phyloP scores from a whole-genome alignment of 2,113 vertebrate genomes.

The Chauna torquata region DNA sequence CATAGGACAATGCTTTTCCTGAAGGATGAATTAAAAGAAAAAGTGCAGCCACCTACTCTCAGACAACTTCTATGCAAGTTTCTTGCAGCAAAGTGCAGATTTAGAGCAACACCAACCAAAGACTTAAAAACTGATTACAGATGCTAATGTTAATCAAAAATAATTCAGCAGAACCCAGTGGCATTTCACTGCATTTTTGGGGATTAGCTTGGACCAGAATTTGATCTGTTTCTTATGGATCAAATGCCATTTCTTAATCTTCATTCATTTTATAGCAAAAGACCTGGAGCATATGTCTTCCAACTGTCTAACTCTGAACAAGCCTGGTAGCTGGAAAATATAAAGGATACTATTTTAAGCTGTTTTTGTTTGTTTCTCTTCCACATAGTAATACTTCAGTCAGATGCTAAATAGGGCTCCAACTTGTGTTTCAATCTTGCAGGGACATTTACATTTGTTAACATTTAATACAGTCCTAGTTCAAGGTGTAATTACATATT shows the following conservation, averaged over 20 bases:
- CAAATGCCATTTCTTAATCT: neutral
- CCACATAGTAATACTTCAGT: neutral
- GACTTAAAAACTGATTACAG: neutral
- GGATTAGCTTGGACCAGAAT: neutral
- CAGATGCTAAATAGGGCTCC: neutral
- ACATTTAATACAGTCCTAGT: neutral
- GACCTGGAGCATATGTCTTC: neutral
- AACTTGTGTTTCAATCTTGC: neutral
- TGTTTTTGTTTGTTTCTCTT: neutral
- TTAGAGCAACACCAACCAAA: neutral
- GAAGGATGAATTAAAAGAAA: neutral
- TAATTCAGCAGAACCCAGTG: neutral
- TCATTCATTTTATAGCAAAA: neutral
- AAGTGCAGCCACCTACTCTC: neutral
- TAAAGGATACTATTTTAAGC: neutral
- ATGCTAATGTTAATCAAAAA: neutral
- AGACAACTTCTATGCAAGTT: neutral
- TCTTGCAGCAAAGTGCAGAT: neutral
- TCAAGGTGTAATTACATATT: neutral
- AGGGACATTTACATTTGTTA: neutral
- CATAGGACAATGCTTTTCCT: neutral
- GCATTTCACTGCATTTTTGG: neutral
- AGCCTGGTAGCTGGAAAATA: neutral
- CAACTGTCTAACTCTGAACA: neutral
- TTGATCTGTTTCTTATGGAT: neutral